Evolutionary conservation across 2,797 vertebrate genomes (phyloP).

Genomic region (Eulemur albifrons): DNA sequence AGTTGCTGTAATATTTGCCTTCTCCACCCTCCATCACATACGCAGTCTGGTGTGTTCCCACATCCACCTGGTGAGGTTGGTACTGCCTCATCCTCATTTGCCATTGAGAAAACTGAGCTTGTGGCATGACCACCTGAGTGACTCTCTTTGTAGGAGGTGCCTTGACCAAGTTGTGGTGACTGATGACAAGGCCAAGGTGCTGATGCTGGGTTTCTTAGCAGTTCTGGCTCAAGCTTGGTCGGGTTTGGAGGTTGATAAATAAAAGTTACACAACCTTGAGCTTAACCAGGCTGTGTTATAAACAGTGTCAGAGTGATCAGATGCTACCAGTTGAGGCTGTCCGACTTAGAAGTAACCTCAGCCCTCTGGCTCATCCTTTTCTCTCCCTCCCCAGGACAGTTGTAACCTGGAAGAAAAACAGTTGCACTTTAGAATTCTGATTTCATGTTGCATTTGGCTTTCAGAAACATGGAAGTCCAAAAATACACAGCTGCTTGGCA

Average conservation of each 20-base stretch:
- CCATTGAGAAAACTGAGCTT: background rate
- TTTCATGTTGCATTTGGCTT: constrained; percentile 75
- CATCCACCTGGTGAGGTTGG: background rate
- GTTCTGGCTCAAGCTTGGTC: constrained; percentile 56
- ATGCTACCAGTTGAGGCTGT: constrained; percentile 63
- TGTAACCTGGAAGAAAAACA: constrained; percentile 73
- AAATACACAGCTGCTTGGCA: constrained; percentile 80
- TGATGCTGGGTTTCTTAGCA: background rate
- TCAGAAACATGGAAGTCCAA: constrained; percentile 71
- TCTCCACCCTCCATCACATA: background rate
- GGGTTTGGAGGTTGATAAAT: constrained; percentile 64
- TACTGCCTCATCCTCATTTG: background rate
- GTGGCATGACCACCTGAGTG: background rate
- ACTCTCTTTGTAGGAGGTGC: background rate
- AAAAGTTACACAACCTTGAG: constrained; percentile 67
- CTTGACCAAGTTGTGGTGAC: background rate
- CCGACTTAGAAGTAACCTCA: constrained; percentile 42
- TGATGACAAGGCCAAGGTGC: background rate
- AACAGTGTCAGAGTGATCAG: constrained; percentile 54
- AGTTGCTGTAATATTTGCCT: background rate
- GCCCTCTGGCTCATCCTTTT: background rate
- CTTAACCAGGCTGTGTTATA: constrained; percentile 70
- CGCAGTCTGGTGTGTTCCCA: fast-evolving
- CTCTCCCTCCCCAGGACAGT: background rate
- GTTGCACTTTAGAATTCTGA: constrained; percentile 66